Percentiles rank a stretch among this genome's conserved stretches.
phyloP scores from a whole-genome alignment of 2,113 vertebrate genomes.

The Dicerorhinus sumatrensis region DNA sequence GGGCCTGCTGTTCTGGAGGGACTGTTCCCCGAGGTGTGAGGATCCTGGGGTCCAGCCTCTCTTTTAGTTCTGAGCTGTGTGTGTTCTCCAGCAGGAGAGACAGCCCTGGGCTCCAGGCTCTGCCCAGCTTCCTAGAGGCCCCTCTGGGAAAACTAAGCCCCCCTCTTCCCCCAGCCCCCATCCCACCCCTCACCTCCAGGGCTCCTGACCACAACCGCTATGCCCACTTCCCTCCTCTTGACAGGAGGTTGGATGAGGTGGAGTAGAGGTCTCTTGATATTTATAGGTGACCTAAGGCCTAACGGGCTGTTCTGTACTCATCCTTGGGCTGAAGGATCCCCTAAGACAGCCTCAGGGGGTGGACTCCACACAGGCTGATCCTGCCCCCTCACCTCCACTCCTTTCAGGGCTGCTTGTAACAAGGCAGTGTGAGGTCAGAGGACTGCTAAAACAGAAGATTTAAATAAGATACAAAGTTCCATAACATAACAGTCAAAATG shows the following conservation, averaged over 20 bases:
- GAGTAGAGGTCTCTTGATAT: neutral
- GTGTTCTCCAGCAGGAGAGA: neutral
- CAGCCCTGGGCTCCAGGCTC: neutral
- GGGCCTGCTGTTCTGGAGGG: too few relatives aligned
- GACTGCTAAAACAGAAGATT: neutral
- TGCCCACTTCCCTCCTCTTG: neutral
- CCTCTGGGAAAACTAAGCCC: neutral
- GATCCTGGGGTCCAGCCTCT: neutral
- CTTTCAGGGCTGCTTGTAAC: neutral
- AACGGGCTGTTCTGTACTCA: too few relatives aligned
- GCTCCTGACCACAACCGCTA: neutral
- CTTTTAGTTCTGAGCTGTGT: neutral
- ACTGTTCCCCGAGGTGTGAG: too few relatives aligned
- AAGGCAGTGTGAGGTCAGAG: neutral
- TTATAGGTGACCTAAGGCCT: neutral
- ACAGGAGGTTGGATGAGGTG: neutral
- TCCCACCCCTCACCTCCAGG: neutral
- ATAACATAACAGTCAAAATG: neutral
- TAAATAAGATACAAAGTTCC: neutral
- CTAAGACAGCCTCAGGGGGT: neutral
- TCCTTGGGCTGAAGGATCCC: too few relatives aligned
- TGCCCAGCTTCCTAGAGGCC: neutral
- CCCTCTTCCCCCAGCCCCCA: neutral
- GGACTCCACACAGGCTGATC: neutral
- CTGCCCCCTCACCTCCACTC: fast-evolving